These are phyloP conservation scores for Cynocephalus volans DNA, from an alignment of 2,113 vertebrate species.

Conservation along the genomic window DNA sequence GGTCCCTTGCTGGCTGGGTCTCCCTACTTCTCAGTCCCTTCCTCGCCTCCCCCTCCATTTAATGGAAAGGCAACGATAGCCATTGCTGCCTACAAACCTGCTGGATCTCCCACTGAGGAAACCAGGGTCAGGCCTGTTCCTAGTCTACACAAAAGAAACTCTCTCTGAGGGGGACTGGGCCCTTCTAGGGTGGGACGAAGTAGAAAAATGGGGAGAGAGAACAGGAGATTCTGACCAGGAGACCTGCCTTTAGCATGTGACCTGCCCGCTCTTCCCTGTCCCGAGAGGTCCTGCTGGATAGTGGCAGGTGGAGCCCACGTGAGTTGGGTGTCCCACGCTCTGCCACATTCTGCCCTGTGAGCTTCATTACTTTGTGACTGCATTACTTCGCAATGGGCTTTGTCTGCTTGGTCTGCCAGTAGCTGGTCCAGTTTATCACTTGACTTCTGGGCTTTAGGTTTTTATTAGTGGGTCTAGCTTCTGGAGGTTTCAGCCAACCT, in stretches of 20 bases:
- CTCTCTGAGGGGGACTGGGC: not conserved
- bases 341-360: rapidly evolving
- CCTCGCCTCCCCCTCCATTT: rapidly evolving
- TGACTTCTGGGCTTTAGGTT: not conserved
- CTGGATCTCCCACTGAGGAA: too few relatives aligned
- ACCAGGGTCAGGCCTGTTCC: not conserved
- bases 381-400: rapidly evolving
- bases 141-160: not conserved
- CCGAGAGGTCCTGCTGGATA: not conserved
- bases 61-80: not conserved
- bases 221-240: not conserved
- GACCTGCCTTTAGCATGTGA: rapidly evolving
- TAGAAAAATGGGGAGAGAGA: not conserved
- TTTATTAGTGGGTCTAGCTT: not conserved
- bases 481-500: not conserved
- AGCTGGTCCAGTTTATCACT: not conserved
- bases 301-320: not conserved
- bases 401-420: not conserved
- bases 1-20: not conserved
- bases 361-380: rapidly evolving
- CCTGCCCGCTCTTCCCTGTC: too few relatives aligned
- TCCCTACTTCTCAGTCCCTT: too few relatives aligned
- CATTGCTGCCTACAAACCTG: too few relatives aligned
- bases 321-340: rapidly evolving
- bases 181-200: rapidly evolving